Evolutionary conservation across 1,140 invertebrate species (phyloP), one percentile per base, ranked within the genome.

Genomic region (Spodoptera litura): DNA sequence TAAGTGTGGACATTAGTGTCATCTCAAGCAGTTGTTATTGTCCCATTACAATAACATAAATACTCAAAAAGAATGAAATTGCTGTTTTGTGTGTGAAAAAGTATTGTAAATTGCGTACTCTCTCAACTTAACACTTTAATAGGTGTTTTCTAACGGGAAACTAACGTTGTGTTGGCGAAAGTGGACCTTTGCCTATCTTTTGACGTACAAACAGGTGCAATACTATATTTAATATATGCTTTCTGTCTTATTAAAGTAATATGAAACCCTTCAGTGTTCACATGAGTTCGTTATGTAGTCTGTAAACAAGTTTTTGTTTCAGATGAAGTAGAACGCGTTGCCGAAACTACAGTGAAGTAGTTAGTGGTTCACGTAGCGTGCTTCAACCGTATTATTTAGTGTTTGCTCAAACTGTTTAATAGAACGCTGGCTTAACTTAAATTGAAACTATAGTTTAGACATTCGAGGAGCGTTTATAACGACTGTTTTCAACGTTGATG

Each of bases 401-500:
- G 83, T 86, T 85, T 83, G 81, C 83, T 84, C 78, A 86, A 88
- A 87, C 81, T 75, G 81, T 86, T 87, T 85, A 87, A 85, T 85
- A 82, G 81, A 83, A 82, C 82, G 77, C 78, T 80, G 80, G 87
- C 81, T 81, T 83, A 89, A 88, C 82, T 88, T 91, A 86, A 88
- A 90, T 90, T 89, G 86, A 90, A 91, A 88, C 84, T 72, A 73
- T 84, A 81, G 81, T 80, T 80, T 75, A 74, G 71, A 75, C 53
- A 71, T 44, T 35, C 27, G 53, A 66, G 68, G 31, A 78, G 64
- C 38, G 52, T 49, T 66, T 71, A 73, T 62, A 80, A 71, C 72
- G 53, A 71, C 44, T 73, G 74, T 77, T 81, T 68, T 64, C 56
- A 62, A 74, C 35, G n/a, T 13, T 64, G 61, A 15, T 52, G 51